Conservation (phyloP, 1,140 invertebrate species). For the Bradysia coprophila region DNA sequence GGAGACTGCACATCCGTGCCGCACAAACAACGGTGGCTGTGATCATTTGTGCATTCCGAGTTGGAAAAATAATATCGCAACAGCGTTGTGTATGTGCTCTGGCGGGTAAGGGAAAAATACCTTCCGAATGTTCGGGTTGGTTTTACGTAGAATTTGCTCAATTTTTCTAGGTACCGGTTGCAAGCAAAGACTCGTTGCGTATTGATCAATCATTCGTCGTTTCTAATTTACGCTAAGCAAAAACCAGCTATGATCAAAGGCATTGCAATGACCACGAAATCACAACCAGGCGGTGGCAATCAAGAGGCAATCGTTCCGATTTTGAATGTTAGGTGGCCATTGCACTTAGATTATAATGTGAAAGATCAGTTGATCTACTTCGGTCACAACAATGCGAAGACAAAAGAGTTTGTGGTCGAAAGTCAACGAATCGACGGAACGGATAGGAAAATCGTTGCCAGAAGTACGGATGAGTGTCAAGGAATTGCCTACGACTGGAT, state of each 20-base stretch:
- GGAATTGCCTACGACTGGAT: constrained; percentile 53
- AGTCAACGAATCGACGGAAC: constrained; percentile 57
- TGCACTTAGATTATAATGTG: constrained; percentile 49
- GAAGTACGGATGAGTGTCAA: constrained; percentile 37
- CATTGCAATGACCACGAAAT: constrained; percentile 23
- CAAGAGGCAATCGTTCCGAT: constrained; percentile 45
- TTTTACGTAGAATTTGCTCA: no score
- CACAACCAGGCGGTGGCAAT: constrained; percentile 10
- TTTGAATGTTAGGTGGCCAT: constrained; percentile 35
- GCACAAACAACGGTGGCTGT: constrained; percentile 41
- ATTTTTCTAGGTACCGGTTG: no score
- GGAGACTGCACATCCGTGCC: constrained; percentile 46
- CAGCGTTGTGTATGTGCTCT: constrained; percentile 44
- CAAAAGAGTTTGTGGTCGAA: constrained; percentile 38
- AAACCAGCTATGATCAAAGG: constrained; percentile 43
- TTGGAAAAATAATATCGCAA: constrained; percentile 31
- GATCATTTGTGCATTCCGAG: constrained; percentile 50
- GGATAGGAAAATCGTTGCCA: constrained; percentile 34
- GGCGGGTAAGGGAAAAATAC: no score
- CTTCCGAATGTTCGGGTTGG: no score
- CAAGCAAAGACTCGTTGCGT: constrained; percentile 34
- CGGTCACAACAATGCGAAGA: constrained; percentile 4
- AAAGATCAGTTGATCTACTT: constrained; percentile 44
- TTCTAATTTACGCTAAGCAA: constrained; percentile 42
- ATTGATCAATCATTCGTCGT: constrained; percentile 27